Base-by-base conservation (phyloP, 2,888 invertebrate species). In the Nipponacmea schrenckii region DNA sequence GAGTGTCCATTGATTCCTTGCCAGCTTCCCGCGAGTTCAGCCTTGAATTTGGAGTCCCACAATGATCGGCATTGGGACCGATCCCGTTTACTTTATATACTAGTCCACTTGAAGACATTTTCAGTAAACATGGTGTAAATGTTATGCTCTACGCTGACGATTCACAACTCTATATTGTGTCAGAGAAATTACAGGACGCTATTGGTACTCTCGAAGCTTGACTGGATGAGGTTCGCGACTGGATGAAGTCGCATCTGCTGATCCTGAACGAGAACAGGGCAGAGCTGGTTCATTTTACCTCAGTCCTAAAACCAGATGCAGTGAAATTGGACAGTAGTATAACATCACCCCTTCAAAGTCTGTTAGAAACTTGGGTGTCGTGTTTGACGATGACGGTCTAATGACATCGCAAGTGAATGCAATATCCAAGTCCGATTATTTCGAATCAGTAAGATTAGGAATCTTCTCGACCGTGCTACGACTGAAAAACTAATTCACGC, bases 91-190 rank as follows among this genome's bases (percentile, higher is more conserved):
- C 48, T 48, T 48, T 48, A 48, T 48, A 48, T 48, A 48, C 48
- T 48, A 48, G 48, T 48, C 48, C 48, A 48, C 48, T 48, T 48
- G 48, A 48, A 48, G 48, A 48, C 48, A 15, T 50, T 50, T n/a
- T n/a, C n/a, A n/a, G 48, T 48, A 48, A 48, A 48, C 48, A 48
- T 48, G 48, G 48, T 48, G 48, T 48, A 48, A 48, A 48, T 48
- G 1, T 17, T 48, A 2, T 48, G 2, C 48, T 46, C 46, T 46
- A 46, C 46, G 46, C 46, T 46, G 46, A 46, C 46, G 46, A 46
- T 46, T 46, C 46, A 46, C 46, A 46, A 15, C 46, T 46, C 46
- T 46, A 46, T 46, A 46, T 12, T 46, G 46, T 46, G 46, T 46
- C 46, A 8, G 46, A 46, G 46, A 46, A 46, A 46, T 17, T 48